Conservation (phyloP, 2,888 invertebrate species). For the Torymus auratus region DNA sequence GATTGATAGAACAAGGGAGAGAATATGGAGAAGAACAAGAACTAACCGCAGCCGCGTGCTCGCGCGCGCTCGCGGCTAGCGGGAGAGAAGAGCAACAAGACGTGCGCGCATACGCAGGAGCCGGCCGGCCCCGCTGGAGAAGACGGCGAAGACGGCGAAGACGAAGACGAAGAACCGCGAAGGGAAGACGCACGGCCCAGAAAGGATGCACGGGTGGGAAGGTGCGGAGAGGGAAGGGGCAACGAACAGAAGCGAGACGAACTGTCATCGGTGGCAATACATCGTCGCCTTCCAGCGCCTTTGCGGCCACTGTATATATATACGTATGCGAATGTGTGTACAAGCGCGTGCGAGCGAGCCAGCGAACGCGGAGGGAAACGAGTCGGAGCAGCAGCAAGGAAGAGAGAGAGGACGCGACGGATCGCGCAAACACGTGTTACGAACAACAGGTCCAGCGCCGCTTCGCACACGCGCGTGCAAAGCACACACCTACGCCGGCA, state of each 20-base stretch:
- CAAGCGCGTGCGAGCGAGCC: neutral
- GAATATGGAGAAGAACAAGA: slow-evolving; percentile 49
- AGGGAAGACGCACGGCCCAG: neutral
- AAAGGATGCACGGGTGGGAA: neutral
- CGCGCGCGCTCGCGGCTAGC: slow-evolving; percentile 7
- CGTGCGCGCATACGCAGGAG: slow-evolving; percentile 48
- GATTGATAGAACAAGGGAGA: slow-evolving; percentile 56
- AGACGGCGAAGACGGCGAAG: slow-evolving; percentile 60
- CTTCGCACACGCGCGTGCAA: slow-evolving; percentile 45
- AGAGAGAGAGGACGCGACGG: slow-evolving; percentile 47
- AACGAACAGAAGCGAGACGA: slow-evolving; percentile 67
- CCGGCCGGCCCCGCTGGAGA: slow-evolving; percentile 45
- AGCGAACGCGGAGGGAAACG: slow-evolving; percentile 60
- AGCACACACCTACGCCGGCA: neutral
- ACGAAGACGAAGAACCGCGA: slow-evolving; percentile 47
- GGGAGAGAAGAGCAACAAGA: slow-evolving; percentile 49
- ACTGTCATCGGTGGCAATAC: slow-evolving; percentile 75
- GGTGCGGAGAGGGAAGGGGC: neutral
- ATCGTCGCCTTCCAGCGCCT: slow-evolving; percentile 71
- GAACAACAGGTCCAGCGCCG: slow-evolving; percentile 70
- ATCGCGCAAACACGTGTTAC: slow-evolving; percentile 76
- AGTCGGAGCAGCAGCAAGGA: slow-evolving; percentile 56
- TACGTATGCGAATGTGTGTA: neutral
- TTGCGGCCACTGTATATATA: slow-evolving; percentile 54
- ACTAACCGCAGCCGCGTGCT: slow-evolving; percentile 11